These are phyloP conservation scores for Guaruba guarouba DNA, from an alignment of 2,113 vertebrate species.

Conservation along the genomic window DNA sequence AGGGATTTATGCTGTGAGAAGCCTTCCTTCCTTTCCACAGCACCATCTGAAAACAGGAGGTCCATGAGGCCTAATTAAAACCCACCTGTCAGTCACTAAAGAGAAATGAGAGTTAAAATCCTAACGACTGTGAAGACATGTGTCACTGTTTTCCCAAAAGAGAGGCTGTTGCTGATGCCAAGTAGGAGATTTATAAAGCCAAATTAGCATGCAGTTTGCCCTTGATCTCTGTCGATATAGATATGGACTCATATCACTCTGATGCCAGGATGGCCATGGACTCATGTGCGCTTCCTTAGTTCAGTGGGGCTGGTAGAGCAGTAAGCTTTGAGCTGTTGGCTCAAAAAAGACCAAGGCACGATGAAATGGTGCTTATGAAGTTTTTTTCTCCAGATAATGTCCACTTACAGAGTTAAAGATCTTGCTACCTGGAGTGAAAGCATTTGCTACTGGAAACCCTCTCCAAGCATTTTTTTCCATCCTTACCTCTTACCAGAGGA, in stretches of 20 bases:
- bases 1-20: neutral
- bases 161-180: neutral
- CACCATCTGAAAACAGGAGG: neutral
- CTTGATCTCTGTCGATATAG: neutral
- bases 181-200: neutral
- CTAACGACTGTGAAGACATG: neutral
- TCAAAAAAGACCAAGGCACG: neutral
- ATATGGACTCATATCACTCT: neutral
- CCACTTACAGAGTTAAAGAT: neutral
- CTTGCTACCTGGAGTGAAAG: neutral
- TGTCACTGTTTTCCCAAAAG: neutral
- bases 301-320: neutral
- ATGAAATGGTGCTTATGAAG: neutral
- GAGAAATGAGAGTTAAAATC: neutral
- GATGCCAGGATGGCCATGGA: accelerated
- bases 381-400: neutral
- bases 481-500: neutral
- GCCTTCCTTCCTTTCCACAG: neutral
- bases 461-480: neutral
- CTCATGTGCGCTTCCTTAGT: accelerated
- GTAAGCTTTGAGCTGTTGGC: neutral
- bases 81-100: neutral
- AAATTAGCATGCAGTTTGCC: neutral
- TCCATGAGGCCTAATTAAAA: neutral
- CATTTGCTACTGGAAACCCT: neutral